These are phyloP conservation scores for Chaetops frenatus DNA, from an alignment of 2,113 vertebrate genomes.

Conservation along the genomic window DNA sequence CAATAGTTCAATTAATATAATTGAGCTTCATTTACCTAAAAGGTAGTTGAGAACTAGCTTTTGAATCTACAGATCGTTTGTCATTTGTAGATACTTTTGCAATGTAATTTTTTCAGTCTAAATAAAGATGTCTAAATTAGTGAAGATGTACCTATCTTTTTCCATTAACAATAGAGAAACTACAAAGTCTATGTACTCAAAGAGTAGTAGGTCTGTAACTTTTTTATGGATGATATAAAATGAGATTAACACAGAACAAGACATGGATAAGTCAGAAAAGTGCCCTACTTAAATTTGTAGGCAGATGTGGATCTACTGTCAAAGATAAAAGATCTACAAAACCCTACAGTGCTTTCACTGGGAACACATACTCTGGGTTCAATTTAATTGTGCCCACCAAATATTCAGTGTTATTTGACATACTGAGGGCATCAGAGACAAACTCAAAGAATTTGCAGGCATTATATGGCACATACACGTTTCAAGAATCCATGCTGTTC, in stretches of 20 bases:
- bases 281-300: not conserved
- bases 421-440: not conserved
- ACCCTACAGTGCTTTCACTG: not conserved
- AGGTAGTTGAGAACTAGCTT: not conserved
- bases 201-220: not conserved
- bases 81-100: not conserved
- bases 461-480: no score
- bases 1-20: not conserved
- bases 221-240: not conserved
- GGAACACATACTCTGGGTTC: not conserved
- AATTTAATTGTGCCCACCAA: not conserved
- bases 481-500: not conserved
- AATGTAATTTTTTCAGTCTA: not conserved
- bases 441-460: not conserved
- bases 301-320: not conserved
- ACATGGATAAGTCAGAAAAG: not conserved
- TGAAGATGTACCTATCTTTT: not conserved
- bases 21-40: not conserved
- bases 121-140: not conserved
- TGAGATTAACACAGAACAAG: not conserved
- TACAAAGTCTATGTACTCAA: not conserved
- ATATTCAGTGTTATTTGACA: not conserved
- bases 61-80: not conserved
- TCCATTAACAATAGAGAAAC: not conserved
- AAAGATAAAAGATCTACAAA: not conserved